Evolutionary conservation across 1,140 invertebrate species (phyloP).

Genomic region (Pachyrhynchus sulphureomaculatus): DNA sequence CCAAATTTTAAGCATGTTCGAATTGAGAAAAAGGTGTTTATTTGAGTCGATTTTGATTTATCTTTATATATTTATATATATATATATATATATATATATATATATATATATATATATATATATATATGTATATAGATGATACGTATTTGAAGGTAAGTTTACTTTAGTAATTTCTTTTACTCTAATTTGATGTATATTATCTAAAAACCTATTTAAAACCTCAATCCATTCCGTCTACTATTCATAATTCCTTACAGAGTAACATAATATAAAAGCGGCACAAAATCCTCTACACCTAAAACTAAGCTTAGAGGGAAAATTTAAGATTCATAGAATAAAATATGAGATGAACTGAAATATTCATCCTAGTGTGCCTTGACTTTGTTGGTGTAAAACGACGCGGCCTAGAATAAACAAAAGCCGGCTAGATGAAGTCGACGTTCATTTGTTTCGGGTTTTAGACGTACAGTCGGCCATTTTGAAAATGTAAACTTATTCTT

Average conservation of each 20-base stretch:
- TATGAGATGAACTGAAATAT: conserved; percentile 48
- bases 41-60: too few relatives aligned
- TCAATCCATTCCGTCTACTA: conserved; percentile 2
- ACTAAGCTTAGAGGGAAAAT: conserved; percentile 37
- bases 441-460: conserved; percentile 4
- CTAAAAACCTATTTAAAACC: too few relatives aligned
- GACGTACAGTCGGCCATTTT: conserved; percentile 7
- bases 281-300: conserved; percentile 16
- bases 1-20: too few relatives aligned
- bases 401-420: conserved; percentile 37
- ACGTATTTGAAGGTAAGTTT: too few relatives aligned
- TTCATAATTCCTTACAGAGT: conserved; percentile 9
- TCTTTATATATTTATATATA: too few relatives aligned
- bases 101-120: too few relatives aligned
- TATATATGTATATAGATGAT: too few relatives aligned
- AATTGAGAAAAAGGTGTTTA: too few relatives aligned
- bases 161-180: too few relatives aligned
- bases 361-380: conserved; percentile 44
- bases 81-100: too few relatives aligned
- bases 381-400: conserved; percentile 29
- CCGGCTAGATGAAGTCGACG: conserved; percentile 4
- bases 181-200: too few relatives aligned
- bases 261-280: conserved; percentile 31
- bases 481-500: not conserved
- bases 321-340: conserved; percentile 51